Conservation (phyloP, 2,113 vertebrate species). For the Eptesicus fuscus region DNA sequence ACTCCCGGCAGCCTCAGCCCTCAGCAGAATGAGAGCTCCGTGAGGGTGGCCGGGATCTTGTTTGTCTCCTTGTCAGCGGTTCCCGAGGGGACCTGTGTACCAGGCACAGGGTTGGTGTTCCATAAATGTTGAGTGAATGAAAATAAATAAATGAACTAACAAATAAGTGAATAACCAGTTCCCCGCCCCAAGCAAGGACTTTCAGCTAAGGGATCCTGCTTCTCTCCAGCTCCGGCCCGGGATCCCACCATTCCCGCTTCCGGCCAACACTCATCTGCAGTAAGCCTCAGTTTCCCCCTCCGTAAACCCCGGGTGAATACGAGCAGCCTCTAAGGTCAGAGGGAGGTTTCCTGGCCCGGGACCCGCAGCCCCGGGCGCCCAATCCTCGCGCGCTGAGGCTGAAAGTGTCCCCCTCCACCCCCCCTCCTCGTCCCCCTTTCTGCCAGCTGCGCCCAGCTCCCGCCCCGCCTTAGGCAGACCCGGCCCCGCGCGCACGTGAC, state of each 20-base stretch:
- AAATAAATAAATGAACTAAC: neutral
- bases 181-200: neutral
- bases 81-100: fast-evolving
- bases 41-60: neutral
- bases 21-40: neutral
- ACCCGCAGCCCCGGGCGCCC: neutral
- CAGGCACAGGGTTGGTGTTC: neutral
- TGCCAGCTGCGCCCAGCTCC: neutral
- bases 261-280: neutral
- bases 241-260: neutral
- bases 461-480: neutral
- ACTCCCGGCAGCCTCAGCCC: neutral
- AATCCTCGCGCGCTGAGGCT: neutral
- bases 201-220: neutral
- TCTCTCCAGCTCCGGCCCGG: neutral
- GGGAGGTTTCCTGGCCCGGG: fast-evolving
- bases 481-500: conserved; percentile 41
- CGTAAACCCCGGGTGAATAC: neutral
- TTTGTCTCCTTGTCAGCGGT: no score
- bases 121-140: neutral
- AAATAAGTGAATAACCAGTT: neutral
- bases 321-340: fast-evolving
- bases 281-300: conserved; percentile 21
- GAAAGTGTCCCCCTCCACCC: neutral
- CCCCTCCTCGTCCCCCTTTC: neutral